Conservation (phyloP, 2,113 vertebrate genomes). For the Macrotis lagotis region DNA sequence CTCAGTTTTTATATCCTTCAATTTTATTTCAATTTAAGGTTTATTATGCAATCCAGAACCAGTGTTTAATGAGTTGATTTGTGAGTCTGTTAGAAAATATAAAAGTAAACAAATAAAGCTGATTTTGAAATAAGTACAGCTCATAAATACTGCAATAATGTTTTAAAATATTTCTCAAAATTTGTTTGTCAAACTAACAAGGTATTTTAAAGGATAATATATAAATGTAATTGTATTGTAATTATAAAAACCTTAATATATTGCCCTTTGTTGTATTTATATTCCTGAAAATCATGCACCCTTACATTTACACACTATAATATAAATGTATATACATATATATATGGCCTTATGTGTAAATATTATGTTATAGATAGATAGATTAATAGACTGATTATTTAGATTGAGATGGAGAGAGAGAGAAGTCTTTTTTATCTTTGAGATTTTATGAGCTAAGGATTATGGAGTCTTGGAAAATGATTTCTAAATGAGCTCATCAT, state of each 20-base stretch:
- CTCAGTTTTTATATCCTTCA: not conserved
- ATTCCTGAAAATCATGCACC: constrained; percentile 56
- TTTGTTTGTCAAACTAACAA: constrained; percentile 54
- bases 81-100: constrained; percentile 34
- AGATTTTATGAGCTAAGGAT: no score
- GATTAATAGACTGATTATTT: no score
- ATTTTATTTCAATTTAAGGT: not conserved
- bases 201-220: constrained; percentile 59
- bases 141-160: constrained; percentile 44
- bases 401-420: no score
- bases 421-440: no score
- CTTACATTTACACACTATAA: not conserved
- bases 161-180: constrained; percentile 58
- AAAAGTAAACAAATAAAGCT: constrained; percentile 4
- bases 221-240: constrained; percentile 60
- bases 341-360: no score
- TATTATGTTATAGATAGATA: no score
- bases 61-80: constrained; percentile 7
- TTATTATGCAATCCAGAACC: not conserved
- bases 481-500: no score
- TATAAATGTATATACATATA: no score
- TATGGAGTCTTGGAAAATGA: no score
- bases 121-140: constrained; percentile 58
- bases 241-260: constrained; percentile 62
- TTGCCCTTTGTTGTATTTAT: constrained; percentile 53